A percentile compares a stretch with the other conserved stretches of the same genome.
Conservation (phyloP, 2,888 invertebrate species). For the Sceliomorpha sp. region DNA sequence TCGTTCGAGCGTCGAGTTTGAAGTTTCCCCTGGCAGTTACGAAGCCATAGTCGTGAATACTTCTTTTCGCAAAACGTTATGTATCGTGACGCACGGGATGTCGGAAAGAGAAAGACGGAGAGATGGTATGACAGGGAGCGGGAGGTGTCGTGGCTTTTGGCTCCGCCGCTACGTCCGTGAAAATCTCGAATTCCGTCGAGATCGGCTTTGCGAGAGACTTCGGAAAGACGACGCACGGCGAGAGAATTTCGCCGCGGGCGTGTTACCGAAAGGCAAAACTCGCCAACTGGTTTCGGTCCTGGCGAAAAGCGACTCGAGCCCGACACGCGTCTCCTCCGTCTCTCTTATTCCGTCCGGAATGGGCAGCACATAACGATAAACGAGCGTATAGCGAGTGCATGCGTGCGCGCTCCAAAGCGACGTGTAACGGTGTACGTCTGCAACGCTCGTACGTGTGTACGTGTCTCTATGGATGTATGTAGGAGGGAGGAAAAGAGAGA, state of each 20-base stretch:
- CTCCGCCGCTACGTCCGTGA: neutral
- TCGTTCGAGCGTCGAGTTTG: no score
- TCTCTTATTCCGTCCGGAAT: slow-evolving; percentile 17
- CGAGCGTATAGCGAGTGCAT: slow-evolving; percentile 9
- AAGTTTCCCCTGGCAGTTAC: no score
- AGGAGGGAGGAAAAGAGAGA: slow-evolving; percentile 9
- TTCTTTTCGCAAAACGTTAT: no score
- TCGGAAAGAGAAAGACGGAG: no score
- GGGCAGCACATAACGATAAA: slow-evolving; percentile 6
- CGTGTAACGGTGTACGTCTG: neutral
- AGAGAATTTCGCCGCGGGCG: slow-evolving; percentile 70
- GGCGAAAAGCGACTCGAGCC: slow-evolving; percentile 12
- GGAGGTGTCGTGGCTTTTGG: no score
- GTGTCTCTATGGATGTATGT: slow-evolving; percentile 1
- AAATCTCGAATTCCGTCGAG: slow-evolving; percentile 15
- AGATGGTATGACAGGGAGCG: no score
- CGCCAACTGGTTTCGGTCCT: slow-evolving; percentile 71
- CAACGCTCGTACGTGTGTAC: neutral
- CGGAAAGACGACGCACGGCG: slow-evolving; percentile 40
- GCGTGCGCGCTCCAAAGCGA: slow-evolving; percentile 10
- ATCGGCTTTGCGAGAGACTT: neutral
- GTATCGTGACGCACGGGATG: no score
- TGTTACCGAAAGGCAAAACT: slow-evolving; percentile 74
- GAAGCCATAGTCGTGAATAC: no score
- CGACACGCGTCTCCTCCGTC: slow-evolving; percentile 20